These are phyloP conservation scores for Pagrus major DNA, from an alignment of 2,113 vertebrate species.

Conservation along the genomic window DNA sequence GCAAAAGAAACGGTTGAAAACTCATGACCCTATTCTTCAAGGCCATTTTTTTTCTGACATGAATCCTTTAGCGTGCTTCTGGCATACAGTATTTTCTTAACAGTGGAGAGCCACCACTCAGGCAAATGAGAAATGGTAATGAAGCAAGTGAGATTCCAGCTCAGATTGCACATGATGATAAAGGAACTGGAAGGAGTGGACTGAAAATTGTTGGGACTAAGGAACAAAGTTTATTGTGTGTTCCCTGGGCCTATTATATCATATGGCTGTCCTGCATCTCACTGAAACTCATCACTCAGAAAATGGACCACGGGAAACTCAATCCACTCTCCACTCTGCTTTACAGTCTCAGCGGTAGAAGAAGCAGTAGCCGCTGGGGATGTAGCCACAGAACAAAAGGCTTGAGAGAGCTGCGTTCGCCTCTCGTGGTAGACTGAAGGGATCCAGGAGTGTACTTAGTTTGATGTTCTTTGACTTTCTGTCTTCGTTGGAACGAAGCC, in stretches of 20 bases:
- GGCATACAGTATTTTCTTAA: background rate
- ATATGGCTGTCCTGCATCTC: background rate
- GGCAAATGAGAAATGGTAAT: background rate
- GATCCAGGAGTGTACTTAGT: constrained; percentile 58
- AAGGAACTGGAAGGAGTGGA: background rate
- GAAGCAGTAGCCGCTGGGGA: constrained; percentile 33
- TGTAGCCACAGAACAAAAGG: constrained; percentile 38
- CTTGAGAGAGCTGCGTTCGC: constrained; percentile 21
- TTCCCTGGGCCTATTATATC: constrained; percentile 24
- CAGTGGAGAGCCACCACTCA: background rate
- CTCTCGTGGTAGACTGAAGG: constrained; percentile 19
- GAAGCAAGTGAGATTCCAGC: background rate
- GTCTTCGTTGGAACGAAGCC: constrained; percentile 55
- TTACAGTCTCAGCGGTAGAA: constrained; percentile 23
- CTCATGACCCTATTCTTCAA: background rate
- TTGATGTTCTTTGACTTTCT: constrained; percentile 70
- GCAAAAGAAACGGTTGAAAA: background rate
- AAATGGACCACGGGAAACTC: constrained; percentile 42
- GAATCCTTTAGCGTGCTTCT: background rate
- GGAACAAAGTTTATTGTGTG: constrained; percentile 1
- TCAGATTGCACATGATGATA: background rate
- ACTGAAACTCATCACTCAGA: constrained; percentile 38
- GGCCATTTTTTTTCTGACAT: background rate
- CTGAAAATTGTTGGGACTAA: background rate
- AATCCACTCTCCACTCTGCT: constrained; percentile 32